Percentiles rank a stretch among this genome's conserved stretches.
Conservation (phyloP, 2,113 vertebrate genomes). For the Ascaphus truei region DNA sequence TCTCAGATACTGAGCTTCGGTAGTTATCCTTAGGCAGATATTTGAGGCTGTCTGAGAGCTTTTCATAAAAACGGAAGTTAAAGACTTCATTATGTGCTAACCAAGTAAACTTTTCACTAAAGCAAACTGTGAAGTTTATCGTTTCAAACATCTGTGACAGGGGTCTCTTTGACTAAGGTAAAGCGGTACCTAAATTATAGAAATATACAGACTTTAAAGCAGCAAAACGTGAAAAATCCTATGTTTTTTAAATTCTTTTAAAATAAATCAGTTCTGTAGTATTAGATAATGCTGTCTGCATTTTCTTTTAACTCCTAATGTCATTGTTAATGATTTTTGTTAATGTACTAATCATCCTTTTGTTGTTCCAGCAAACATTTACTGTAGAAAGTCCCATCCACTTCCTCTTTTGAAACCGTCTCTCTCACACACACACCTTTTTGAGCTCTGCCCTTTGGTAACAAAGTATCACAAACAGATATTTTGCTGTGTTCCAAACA, state of each 20-base stretch:
- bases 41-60: slow-evolving; percentile 48
- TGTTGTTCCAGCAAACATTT: too few species aligned
- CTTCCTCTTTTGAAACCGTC: too few species aligned
- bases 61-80: slow-evolving; percentile 49
- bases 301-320: not conserved
- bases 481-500: too few species aligned
- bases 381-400: too few species aligned
- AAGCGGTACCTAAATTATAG: not conserved
- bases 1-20: slow-evolving; percentile 51
- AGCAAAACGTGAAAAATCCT: too few species aligned
- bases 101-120: slow-evolving; percentile 28
- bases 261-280: too few species aligned
- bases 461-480: too few species aligned
- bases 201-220: not conserved
- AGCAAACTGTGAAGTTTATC: slow-evolving; percentile 20
- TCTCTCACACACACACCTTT: too few species aligned
- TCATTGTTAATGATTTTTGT: not conserved
- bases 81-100: slow-evolving; percentile 50
- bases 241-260: too few species aligned
- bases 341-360: too few species aligned
- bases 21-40: slow-evolving; percentile 57
- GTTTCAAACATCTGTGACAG: not conserved
- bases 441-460: too few species aligned
- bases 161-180: not conserved
- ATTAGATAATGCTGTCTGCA: too few species aligned